Evolutionary conservation across 2,113 vertebrate genomes (phyloP), one percentile per base, ranked within the genome.

Genomic region (Heteronetta atricapilla): DNA sequence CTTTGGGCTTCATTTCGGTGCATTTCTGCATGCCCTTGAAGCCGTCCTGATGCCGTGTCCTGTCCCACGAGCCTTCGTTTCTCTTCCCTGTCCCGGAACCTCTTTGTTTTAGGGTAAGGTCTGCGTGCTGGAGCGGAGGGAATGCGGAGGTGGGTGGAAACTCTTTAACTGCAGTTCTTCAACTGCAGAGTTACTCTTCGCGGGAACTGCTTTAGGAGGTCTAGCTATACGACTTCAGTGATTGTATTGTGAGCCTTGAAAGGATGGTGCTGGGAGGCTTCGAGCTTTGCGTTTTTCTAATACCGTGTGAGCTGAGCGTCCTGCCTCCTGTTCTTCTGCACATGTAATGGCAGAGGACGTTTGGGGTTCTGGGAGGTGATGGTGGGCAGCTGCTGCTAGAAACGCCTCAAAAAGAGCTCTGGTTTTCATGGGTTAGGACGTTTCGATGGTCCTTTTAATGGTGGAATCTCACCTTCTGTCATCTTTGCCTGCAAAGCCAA

Each of bases 161-260:
- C 11, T 2, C 4, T 77, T 40, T 10, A 4, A 4, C 15, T n/a
- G 14, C 5, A 16, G 53, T 25, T 56, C 23, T n/a, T 72, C 29
- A 26, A 10, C 20, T 28, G 0, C 10, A 25, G 74, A 13, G 21
- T 58, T 8, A 14, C 52, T 40, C 13, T 26, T 14, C 11, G 17
- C n/a, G 11, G 13, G 25, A 11, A 5, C 25, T 12, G 28, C 60
- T 64, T 26, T n/a, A 4, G 79, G 53, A 22, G 42, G 8, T 31
- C 7, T 2, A 12, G 66, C 40, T 5, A 1, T 33, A 0, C 33
- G 3, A 0, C 13, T n/a, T 62, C 28, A 21, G n/a, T 3, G 21
- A 2, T 8, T 33, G 11, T 3, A 10, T 13, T 12, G 22, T 34
- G 77, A 64, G 63, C 50, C 64, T 63, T 11, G 31, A 36, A n/a